A percentile compares a stretch with the other conserved stretches of the same genome.
These are phyloP conservation scores for Mactromeris polynyma DNA, from an alignment of 2,888 invertebrate genomes.

Conservation along the genomic window DNA sequence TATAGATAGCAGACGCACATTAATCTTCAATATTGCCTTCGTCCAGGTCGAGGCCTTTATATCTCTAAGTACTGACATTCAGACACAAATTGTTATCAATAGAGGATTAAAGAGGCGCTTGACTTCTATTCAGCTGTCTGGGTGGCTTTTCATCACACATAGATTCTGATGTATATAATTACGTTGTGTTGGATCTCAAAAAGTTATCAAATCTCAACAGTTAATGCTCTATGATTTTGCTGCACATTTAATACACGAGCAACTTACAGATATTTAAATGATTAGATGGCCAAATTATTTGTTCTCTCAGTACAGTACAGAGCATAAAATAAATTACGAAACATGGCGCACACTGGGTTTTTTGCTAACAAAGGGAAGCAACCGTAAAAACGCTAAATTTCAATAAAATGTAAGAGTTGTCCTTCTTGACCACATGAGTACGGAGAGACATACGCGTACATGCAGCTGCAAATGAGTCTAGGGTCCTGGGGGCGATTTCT, in stretches of 20 bases:
- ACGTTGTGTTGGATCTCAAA: background rate
- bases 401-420: background rate
- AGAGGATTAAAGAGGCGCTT: slow-evolving; percentile 36
- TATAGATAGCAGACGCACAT: slow-evolving; percentile 42
- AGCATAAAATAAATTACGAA: no score
- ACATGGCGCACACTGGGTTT: no score
- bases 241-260: no score
- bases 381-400: background rate
- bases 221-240: no score
- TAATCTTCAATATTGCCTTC: slow-evolving; percentile 42
- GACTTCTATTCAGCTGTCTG: background rate
- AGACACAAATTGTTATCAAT: slow-evolving; percentile 8
- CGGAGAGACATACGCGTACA: no score
- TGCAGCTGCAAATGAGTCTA: no score
- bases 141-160: background rate
- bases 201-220: no score
- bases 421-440: no score
- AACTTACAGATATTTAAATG: no score
- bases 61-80: background rate
- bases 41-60: slow-evolving; percentile 23
- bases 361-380: background rate
- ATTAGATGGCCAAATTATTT: no score
- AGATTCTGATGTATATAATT: background rate
- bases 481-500: no score
- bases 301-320: no score